A percentile compares a stretch with the other conserved stretches of the same genome.
Evolutionary conservation across 2,113 vertebrate genomes (phyloP).

Genomic region (Daphoenositta chrysoptera): DNA sequence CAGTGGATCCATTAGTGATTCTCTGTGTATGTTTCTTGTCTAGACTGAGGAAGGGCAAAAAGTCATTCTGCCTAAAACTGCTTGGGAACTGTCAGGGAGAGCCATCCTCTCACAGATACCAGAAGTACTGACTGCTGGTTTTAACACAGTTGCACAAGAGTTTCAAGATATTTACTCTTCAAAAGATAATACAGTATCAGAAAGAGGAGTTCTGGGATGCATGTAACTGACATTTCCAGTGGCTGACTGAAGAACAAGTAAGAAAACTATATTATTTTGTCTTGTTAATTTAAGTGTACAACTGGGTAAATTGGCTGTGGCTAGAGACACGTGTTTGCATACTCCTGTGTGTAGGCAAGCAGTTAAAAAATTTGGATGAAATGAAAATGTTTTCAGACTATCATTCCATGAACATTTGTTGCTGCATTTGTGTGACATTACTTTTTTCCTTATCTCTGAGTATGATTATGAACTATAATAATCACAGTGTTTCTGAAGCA

Average conservation of each 20-base stretch:
- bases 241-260: conserved; percentile 74
- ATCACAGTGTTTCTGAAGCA: background rate
- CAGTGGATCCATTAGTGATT: background rate
- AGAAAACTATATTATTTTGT: background rate
- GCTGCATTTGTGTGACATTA: background rate
- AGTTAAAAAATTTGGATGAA: background rate
- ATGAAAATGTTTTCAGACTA: conserved; percentile 2
- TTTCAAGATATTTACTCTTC: conserved; percentile 58
- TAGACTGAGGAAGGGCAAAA: conserved; percentile 73
- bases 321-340: background rate
- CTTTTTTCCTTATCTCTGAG: conserved; percentile 22
- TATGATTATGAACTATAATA: background rate
- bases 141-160: conserved; percentile 56
- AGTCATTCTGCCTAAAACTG: background rate
- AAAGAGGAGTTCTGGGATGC: conserved; percentile 70
- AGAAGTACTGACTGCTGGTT: conserved; percentile 41
- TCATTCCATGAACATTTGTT: conserved; percentile 35
- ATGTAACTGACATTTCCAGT: conserved; percentile 56
- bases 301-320: background rate
- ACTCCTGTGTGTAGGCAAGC: background rate
- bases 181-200: conserved; percentile 32
- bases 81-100: conserved; percentile 34
- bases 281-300: background rate
- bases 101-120: conserved; percentile 57
- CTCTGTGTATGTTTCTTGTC: conserved; percentile 22